A percentile compares a stretch with the other conserved stretches of the same genome.
Conservation (phyloP, 2,113 vertebrate species). For the Brachyistius frenatus region DNA sequence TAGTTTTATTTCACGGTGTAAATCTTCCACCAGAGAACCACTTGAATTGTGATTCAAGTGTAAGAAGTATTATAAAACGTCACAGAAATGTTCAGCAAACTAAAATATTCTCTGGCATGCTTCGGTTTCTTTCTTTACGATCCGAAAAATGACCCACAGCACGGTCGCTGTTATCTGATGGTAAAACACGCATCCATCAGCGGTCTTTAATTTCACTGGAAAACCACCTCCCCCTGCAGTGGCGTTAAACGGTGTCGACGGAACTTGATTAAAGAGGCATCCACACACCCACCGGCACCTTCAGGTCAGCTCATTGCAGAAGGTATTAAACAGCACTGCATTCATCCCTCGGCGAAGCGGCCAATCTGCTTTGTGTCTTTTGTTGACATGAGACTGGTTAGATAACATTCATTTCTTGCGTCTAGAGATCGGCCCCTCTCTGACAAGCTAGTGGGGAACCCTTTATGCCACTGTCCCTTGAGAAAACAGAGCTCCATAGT, state of each 20-base stretch:
- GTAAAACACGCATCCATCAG: slow-evolving; percentile 9
- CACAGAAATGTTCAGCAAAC: neutral
- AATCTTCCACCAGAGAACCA: neutral
- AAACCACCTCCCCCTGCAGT: slow-evolving; percentile 2
- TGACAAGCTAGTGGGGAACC: slow-evolving; percentile 40
- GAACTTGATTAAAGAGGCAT: slow-evolving; percentile 23
- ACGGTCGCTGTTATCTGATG: neutral
- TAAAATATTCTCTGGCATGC: neutral
- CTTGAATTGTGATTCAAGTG: neutral
- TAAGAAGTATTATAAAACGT: too few species aligned
- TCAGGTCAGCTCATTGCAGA: slow-evolving; percentile 26
- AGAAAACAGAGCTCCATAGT: slow-evolving; percentile 67
- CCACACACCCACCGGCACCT: slow-evolving; percentile 23
- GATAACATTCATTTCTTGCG: slow-evolving; percentile 22
- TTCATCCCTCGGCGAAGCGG: neutral
- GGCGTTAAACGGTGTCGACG: slow-evolving; percentile 4
- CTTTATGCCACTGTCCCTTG: slow-evolving; percentile 45
- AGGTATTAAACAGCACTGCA: slow-evolving; percentile 17
- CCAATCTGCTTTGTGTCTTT: slow-evolving; percentile 14
- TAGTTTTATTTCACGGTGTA: neutral
- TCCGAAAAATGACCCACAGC: neutral
- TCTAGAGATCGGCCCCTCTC: neutral
- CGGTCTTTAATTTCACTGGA: slow-evolving; percentile 28
- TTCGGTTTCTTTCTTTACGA: too few species aligned
- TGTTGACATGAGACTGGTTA: slow-evolving; percentile 21